Evolutionary conservation across 2,797 vertebrate genomes (phyloP).

Genomic region (Cephalopachus bancanus): DNA sequence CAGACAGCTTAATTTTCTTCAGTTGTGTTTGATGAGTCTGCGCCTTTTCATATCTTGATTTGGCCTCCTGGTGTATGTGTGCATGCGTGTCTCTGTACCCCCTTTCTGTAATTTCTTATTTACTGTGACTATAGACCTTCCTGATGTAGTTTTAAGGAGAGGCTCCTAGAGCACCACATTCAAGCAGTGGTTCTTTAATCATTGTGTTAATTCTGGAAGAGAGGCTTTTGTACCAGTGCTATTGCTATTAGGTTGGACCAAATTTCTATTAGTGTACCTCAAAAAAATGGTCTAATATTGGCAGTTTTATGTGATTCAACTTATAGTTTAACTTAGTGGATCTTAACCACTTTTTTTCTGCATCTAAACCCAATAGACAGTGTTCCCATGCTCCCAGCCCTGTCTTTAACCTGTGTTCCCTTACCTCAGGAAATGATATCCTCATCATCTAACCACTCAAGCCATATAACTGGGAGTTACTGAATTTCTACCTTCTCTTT

Average conservation of each 20-base stretch:
- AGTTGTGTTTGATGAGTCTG: neutral
- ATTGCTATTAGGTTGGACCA: neutral
- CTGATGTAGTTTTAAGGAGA: neutral
- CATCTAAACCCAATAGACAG: neutral
- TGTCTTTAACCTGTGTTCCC: neutral
- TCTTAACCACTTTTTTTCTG: neutral
- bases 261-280: neutral
- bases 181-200: neutral
- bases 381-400: neutral
- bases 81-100: accelerated
- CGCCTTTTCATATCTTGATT: neutral
- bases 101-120: neutral
- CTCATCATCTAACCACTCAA: neutral
- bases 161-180: neutral
- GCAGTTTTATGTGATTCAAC: neutral
- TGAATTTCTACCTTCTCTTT: neutral
- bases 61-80: neutral
- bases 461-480: neutral
- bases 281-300: neutral
- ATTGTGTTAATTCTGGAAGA: neutral
- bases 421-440: neutral
- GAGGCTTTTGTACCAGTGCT: neutral
- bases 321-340: neutral
- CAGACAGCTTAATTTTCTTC: neutral
- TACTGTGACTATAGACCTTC: neutral